A percentile compares a stretch with the other conserved stretches of the same genome.
Conservation (phyloP, 2,888 invertebrate species). For the Pheosia gnoma region DNA sequence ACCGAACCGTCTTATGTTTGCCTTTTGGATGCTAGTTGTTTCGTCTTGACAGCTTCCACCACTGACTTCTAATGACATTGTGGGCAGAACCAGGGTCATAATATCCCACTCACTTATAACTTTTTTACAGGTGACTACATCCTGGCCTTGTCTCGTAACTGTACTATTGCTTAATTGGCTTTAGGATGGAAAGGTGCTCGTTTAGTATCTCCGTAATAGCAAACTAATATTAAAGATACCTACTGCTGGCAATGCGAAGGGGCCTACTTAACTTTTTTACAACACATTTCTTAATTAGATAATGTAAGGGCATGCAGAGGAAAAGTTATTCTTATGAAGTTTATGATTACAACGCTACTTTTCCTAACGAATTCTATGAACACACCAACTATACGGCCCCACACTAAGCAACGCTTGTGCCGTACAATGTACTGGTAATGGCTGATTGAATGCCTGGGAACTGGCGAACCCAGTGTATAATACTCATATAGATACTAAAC, state of each 20-base stretch:
- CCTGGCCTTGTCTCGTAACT: neutral
- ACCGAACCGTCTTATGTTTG: no score
- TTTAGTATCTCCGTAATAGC: neutral
- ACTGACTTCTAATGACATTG: neutral
- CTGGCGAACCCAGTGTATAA: no score
- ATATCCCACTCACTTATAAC: neutral
- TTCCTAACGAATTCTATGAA: no score
- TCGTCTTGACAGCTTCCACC: neutral
- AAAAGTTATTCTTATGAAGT: no score
- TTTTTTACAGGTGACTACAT: neutral
- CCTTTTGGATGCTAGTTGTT: neutral
- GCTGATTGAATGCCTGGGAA: no score
- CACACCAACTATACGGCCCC: no score
- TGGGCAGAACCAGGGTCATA: neutral
- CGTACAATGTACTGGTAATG: no score
- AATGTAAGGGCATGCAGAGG: no score
- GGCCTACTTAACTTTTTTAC: neutral
- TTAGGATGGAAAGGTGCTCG: slow-evolving; percentile 1
- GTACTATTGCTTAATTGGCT: slow-evolving; percentile 6
- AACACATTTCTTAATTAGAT: neutral
- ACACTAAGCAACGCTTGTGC: no score
- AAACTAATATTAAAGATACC: neutral
- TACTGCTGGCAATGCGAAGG: neutral
- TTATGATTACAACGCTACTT: no score
- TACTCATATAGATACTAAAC: no score